Conservation (phyloP, 2,888 invertebrate species). For the Dolichomitus sp. region DNA sequence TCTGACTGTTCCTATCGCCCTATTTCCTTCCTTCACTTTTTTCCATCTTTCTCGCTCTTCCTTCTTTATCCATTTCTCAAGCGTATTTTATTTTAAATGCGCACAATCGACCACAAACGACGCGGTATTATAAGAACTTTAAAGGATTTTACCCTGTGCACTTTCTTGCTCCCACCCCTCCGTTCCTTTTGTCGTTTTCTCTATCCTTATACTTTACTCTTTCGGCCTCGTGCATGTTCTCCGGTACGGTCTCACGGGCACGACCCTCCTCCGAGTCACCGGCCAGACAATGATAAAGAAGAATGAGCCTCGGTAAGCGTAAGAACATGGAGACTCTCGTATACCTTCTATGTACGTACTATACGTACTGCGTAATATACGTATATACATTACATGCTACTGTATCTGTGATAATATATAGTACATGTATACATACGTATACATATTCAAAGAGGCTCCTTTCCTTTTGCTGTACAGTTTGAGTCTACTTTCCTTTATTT, state of each 20-base stretch:
- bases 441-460: conserved; percentile 49
- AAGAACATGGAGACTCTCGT: conserved; percentile 65
- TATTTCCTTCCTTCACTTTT: conserved; percentile 33
- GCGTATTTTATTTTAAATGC: conserved; percentile 70
- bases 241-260: conserved; percentile 53
- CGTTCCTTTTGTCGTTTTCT: conserved; percentile 44
- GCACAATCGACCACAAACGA: conserved; percentile 67
- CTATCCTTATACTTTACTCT: conserved; percentile 29
- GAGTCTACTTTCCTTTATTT: conserved; percentile 33
- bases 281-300: conserved; percentile 77
- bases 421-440: conserved; percentile 41
- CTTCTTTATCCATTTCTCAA: conserved; percentile 30
- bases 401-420: conserved; percentile 25
- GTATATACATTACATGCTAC: conserved; percentile 44
- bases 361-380: not conserved
- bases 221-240: conserved; percentile 24
- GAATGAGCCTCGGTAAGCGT: conserved; percentile 72
- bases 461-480: conserved; percentile 52
- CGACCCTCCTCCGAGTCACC: conserved; percentile 63
- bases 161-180: conserved; percentile 27
- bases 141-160: conserved; percentile 64
- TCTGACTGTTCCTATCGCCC: conserved; percentile 41
- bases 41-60: conserved; percentile 23
- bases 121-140: conserved; percentile 69
- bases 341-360: conserved; percentile 15